A percentile compares a stretch with the other conserved stretches of the same genome.
These are phyloP conservation scores for Eudasyphora cyanicolor DNA, from an alignment of 2,888 invertebrate genomes.

Conservation along the genomic window DNA sequence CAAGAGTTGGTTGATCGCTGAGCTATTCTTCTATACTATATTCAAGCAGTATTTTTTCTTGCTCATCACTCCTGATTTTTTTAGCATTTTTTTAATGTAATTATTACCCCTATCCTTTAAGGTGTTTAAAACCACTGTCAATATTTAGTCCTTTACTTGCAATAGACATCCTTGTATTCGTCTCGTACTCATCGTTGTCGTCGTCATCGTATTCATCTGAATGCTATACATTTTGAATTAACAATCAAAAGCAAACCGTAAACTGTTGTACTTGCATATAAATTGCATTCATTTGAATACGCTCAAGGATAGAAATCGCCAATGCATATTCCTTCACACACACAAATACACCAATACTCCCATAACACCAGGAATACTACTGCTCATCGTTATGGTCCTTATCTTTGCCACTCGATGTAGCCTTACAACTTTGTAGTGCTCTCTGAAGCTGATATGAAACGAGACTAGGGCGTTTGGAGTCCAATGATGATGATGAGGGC, in stretches of 20 bases:
- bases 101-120: too few relatives aligned
- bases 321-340: conserved; percentile 45
- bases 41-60: too few relatives aligned
- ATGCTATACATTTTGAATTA: conserved; percentile 55
- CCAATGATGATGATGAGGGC: background rate
- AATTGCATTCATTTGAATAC: conserved; percentile 70
- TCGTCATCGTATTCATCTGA: background rate
- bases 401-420: background rate
- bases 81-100: too few relatives aligned
- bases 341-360: background rate
- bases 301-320: conserved; percentile 65
- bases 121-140: background rate
- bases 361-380: background rate
- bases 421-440: background rate
- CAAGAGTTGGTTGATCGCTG: too few relatives aligned
- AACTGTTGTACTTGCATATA: conserved; percentile 66
- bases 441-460: background rate
- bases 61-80: too few relatives aligned
- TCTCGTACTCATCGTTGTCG: background rate
- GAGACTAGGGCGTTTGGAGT: background rate
- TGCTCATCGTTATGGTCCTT: conserved; percentile 5
- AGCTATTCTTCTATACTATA: too few relatives aligned
- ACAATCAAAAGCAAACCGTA: conserved; percentile 61
- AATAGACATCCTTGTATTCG: background rate
- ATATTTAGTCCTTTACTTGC: background rate